Percentiles rank a stretch among this genome's conserved stretches.
Conservation (phyloP, 2,888 invertebrate genomes). For the Malachius bipustulatus region DNA sequence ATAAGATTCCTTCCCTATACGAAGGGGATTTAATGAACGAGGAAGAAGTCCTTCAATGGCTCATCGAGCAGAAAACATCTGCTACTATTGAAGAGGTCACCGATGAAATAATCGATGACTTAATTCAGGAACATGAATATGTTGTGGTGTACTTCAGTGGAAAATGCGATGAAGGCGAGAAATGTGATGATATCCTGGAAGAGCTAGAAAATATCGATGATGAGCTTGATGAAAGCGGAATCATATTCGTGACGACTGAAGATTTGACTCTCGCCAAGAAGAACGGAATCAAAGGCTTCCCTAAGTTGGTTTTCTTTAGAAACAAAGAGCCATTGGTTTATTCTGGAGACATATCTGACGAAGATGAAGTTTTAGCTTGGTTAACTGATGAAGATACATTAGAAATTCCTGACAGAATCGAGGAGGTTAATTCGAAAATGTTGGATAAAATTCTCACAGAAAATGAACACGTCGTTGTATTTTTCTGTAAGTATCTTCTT, state of each 20-base stretch:
- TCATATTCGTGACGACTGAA: constrained; percentile 88
- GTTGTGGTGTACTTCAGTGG: constrained; percentile 91
- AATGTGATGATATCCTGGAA: constrained; percentile 73
- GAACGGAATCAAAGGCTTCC: constrained; percentile 72
- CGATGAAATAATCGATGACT: constrained; percentile 73
- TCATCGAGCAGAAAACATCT: constrained; percentile 74
- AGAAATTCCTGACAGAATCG: constrained; percentile 85
- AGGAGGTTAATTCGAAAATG: constrained; percentile 85
- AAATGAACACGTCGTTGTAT: constrained; percentile 81
- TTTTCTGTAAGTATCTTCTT: constrained; percentile 65
- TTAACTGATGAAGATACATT: constrained; percentile 81
- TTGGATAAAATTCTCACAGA: constrained; percentile 79
- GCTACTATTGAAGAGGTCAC: constrained; percentile 92
- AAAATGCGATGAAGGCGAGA: constrained; percentile 75
- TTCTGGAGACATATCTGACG: constrained; percentile 74
- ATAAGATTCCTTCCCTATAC: constrained; percentile 81
- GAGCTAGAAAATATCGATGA: constrained; percentile 88
- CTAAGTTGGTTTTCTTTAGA: constrained; percentile 78
- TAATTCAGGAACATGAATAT: constrained; percentile 84
- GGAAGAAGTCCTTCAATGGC: constrained; percentile 83
- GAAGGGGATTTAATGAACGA: constrained; percentile 87
- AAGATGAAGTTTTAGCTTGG: constrained; percentile 86
- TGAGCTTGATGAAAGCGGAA: constrained; percentile 84
- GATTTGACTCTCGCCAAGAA: constrained; percentile 71
- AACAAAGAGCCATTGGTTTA: constrained; percentile 81